Base-by-base conservation (phyloP, 2,888 invertebrate genomes). In the Pyrrhosoma nymphula region DNA sequence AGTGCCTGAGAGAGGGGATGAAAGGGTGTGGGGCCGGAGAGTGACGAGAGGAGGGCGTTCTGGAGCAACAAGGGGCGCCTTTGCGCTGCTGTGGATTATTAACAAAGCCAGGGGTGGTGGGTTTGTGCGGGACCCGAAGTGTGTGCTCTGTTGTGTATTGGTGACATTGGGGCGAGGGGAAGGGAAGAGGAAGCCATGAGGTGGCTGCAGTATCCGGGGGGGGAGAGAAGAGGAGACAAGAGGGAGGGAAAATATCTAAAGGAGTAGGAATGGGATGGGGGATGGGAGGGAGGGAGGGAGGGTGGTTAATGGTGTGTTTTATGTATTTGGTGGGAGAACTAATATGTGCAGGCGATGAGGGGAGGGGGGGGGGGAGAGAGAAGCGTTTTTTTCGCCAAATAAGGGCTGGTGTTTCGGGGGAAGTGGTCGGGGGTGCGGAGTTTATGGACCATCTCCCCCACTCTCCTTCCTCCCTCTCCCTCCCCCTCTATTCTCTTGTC, bases 51-150 rank as follows among this genome's bases (percentile, higher is more conserved):
- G 91, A 56, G 89, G 35, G 63, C 60, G 63, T 26, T 12, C 35
- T 26, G 89, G 56, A 55, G 18, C 93, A 93, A 93, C 93, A 93
- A 69, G 69, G 93, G 69, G 20, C 35, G 4, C 47, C 20, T 3
- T 63, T 56, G 55, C 56, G 18, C 89, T 89, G 56, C 35, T 55
- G 93, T 75, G 69, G 93, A 93, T 93, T 93, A 93, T 93, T 93
- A 93, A 93, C 47, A 75, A 69, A 93, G 93, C 16, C 39, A 47
- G 47, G 30, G n/a, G 26, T 12, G n/a, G 82, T n/a, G 35, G 82
- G 60, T 1, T 20, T 8, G 60, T 60, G 60, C 16, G 60, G 60
- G 60, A 1, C 60, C 60, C 1, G 2, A 20, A 1, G 12, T 20
- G 20, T 60, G 60, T 12, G 16, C 60, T 20, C 0, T 18, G 47